A percentile compares a stretch with the other conserved stretches of the same genome.
Conservation (phyloP, 2,113 vertebrate species). For the Cottus gobio region DNA sequence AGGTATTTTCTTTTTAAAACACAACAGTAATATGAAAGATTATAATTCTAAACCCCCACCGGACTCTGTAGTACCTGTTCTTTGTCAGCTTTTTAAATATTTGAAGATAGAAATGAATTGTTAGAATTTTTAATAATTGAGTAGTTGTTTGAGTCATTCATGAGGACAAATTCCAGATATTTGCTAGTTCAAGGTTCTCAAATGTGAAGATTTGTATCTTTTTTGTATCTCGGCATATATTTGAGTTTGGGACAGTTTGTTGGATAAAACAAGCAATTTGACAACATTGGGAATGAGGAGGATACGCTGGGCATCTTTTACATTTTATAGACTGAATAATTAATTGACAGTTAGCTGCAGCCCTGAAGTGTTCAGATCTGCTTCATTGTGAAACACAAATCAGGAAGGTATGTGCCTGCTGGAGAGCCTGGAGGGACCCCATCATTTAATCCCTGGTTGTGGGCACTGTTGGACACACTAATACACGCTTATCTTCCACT, state of each 20-base stretch:
- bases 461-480: slow-evolving; percentile 49
- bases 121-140: background rate
- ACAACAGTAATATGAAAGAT: background rate
- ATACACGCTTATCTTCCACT: slow-evolving; percentile 67
- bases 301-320: background rate
- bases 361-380: background rate
- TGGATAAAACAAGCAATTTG: background rate
- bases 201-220: background rate
- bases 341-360: background rate
- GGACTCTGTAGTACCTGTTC: background rate
- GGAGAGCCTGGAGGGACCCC: slow-evolving; percentile 16
- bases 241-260: background rate
- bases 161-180: background rate
- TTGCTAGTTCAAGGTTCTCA: background rate
- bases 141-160: background rate
- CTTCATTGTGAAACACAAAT: background rate
- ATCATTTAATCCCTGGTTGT: slow-evolving; percentile 60
- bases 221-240: background rate
- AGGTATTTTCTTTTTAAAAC: background rate
- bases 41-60: background rate
- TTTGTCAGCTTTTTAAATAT: background rate
- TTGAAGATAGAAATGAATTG: background rate
- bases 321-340: background rate
- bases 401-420: background rate
- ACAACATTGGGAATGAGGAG: background rate